Conservation (phyloP, 2,797 vertebrate genomes). For the Trachops cirrhosus region DNA sequence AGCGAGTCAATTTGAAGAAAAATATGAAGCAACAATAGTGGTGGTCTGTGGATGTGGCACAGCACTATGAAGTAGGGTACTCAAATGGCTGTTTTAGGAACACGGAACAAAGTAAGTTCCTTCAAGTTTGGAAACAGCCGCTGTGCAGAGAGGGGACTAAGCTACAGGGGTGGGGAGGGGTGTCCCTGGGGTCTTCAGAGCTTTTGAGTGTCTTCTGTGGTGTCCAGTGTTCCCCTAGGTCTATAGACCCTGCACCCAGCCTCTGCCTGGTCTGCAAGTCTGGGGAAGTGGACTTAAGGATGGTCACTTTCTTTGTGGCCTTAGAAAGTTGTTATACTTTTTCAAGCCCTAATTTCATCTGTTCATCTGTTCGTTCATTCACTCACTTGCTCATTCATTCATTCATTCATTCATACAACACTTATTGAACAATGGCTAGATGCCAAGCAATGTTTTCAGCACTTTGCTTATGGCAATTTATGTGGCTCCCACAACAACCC, state of each 20-base stretch:
- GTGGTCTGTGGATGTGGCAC: background rate
- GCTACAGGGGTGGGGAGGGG: background rate
- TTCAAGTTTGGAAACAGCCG: too few relatives aligned
- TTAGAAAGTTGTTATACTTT: background rate
- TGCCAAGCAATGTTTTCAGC: background rate
- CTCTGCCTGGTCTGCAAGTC: background rate
- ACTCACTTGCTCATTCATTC: too few relatives aligned
- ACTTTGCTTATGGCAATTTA: background rate
- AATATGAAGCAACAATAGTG: background rate
- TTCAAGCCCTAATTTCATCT: background rate
- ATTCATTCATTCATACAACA: background rate
- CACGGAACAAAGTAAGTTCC: background rate
- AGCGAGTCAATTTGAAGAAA: constrained; percentile 8
- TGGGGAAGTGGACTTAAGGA: background rate
- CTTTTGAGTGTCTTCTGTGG: background rate
- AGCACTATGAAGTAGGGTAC: background rate
- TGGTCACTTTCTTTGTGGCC: background rate
- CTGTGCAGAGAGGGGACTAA: background rate
- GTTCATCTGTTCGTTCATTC: background rate
- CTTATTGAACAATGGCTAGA: background rate
- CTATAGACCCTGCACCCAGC: background rate
- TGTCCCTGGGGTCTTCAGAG: background rate
- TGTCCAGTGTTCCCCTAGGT: background rate
- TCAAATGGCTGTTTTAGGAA: background rate
- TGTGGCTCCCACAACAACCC: background rate